Percentiles rank a stretch among this genome's conserved stretches.
These are phyloP conservation scores for Nicator chloris DNA, from an alignment of 2,113 vertebrate genomes.

Conservation along the genomic window DNA sequence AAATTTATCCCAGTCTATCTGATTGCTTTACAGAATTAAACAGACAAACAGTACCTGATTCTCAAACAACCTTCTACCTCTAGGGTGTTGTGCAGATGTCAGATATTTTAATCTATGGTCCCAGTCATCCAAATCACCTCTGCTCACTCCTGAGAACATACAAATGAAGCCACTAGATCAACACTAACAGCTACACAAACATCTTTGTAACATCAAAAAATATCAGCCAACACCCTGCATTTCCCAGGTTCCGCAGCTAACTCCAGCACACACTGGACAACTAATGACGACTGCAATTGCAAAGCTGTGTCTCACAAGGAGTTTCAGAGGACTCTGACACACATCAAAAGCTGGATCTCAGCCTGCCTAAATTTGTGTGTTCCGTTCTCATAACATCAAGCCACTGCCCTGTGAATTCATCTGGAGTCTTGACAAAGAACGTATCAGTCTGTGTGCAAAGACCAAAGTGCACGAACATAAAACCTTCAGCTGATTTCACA, in stretches of 20 bases:
- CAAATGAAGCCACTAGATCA: not conserved
- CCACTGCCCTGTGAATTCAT: not conserved
- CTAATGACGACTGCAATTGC: not conserved
- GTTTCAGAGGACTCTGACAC: not conserved
- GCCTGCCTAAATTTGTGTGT: not conserved
- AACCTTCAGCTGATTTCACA: not conserved
- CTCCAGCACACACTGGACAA: not conserved
- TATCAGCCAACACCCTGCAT: not conserved
- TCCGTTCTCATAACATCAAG: not conserved
- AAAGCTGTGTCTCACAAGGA: not conserved
- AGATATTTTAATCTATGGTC: not conserved
- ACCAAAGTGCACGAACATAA: fast-evolving
- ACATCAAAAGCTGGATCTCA: not conserved
- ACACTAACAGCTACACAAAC: not conserved
- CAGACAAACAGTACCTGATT: not conserved
- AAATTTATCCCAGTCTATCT: not conserved
- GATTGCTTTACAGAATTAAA: not conserved
- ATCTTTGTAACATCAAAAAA: not conserved
- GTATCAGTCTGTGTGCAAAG: not conserved
- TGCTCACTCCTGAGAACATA: not conserved
- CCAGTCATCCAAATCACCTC: not conserved
- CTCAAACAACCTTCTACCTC: not conserved
- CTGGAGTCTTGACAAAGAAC: not conserved
- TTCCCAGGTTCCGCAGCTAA: not conserved
- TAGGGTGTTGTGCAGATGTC: not conserved